Percentiles rank a stretch among this genome's conserved stretches.
These are phyloP conservation scores for Hirudinaria manillensis DNA, from an alignment of 2,888 invertebrate genomes.

Conservation along the genomic window DNA sequence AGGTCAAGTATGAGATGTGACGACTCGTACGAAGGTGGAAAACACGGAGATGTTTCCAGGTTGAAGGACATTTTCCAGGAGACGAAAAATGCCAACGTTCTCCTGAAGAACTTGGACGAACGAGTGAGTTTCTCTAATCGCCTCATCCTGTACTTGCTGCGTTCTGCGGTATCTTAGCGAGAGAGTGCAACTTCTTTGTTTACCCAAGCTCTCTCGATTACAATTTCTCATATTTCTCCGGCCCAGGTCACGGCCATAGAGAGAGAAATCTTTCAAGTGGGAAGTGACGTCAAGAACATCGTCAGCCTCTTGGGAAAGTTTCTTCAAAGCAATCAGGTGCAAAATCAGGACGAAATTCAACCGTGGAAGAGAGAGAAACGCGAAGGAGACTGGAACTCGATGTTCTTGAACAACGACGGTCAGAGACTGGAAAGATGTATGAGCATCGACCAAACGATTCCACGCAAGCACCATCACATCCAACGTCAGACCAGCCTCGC, in stretches of 20 bases:
- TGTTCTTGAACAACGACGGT: not conserved
- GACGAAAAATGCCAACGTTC: not conserved
- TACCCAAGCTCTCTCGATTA: not conserved
- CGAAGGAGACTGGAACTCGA: not conserved
- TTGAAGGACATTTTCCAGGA: not conserved
- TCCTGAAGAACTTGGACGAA: not conserved
- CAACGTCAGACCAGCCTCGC: conserved; percentile 1
- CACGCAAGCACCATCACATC: not conserved
- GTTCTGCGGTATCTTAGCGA: no score
- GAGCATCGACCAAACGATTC: not conserved
- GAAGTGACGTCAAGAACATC: conserved; percentile 15
- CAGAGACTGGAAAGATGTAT: not conserved
- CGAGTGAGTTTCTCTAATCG: not conserved
- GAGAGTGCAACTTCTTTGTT: not conserved
- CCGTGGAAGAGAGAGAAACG: not conserved
- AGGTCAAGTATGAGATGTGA: not conserved
- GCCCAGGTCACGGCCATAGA: conserved; percentile 14
- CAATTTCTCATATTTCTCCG: not conserved
- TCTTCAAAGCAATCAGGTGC: not conserved
- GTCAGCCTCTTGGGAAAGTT: not conserved
- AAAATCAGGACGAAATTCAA: not conserved
- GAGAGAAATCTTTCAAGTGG: not conserved
- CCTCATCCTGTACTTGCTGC: not conserved
- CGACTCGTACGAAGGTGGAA: not conserved
- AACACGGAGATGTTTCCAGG: not conserved